phyloP scores from a whole-genome alignment of 23 tunicate species.

The Styela plicata region DNA sequence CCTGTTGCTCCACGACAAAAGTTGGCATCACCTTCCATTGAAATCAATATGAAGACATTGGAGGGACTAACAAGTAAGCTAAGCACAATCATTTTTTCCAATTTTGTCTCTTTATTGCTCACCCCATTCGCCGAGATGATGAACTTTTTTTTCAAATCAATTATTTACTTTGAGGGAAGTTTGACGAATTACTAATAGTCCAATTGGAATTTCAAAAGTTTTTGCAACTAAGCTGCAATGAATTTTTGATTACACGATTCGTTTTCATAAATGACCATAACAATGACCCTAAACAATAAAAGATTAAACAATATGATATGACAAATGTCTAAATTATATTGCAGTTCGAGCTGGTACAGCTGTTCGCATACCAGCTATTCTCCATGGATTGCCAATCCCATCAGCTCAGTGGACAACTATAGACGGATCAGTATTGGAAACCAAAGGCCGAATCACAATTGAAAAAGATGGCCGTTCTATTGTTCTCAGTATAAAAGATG shows the following conservation, averaged over 20 bases:
- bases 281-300: no score
- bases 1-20: constrained; percentile 79
- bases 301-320: no score
- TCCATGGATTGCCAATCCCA: constrained; percentile 82
- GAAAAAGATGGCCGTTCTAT: constrained; percentile 29
- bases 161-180: no score
- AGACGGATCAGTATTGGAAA: constrained; percentile 48
- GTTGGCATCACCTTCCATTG: constrained; percentile 61
- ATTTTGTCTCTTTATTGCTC: background rate
- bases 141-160: no score
- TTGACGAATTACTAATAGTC: no score
- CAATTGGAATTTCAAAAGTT: no score
- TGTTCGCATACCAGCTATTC: constrained; percentile 61
- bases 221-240: no score
- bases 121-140: no score
- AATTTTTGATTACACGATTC: no score
- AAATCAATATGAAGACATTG: constrained; percentile 73
- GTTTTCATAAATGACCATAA: no score
- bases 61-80: constrained; percentile 65
- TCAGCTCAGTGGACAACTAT: constrained; percentile 58
- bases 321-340: no score
- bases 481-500: constrained; percentile 51
- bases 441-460: constrained; percentile 42
- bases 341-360: constrained; percentile 69
- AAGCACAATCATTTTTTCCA: background rate